Evolutionary conservation across 1,140 invertebrate genomes (phyloP), one percentile per base, ranked within the genome.

Genomic region (Diorhabda elongata): DNA sequence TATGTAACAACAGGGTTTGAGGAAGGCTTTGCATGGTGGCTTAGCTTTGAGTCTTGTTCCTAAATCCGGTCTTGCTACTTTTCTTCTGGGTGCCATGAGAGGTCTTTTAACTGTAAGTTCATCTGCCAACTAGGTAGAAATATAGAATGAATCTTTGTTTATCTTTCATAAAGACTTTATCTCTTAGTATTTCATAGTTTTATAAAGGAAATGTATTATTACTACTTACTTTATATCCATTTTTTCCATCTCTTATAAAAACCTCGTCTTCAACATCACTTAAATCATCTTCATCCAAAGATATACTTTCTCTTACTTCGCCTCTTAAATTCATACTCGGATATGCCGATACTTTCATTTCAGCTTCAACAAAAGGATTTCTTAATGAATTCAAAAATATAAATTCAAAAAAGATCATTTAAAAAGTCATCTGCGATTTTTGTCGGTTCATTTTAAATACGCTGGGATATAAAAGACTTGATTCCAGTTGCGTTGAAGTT

Each of bases 211-310:
- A 52, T 52, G 1, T 52, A 52, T 9, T 9, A 52, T 52, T 3
- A 7, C 26, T 42, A 62, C 61, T 44, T 75, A 80, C 76, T 72
- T 84, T 83, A 68, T 81, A 85, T 47, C 85, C 84, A 75, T 84
- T 87, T 80, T 86, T 85, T 6, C 89, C 89, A 83, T 91, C 89
- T 70, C 89, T 83, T 70, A 91, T 90, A 74, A 92, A 92, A 9
- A 92, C 90, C 77, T 90, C 89, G 78, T 92, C 90, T 75, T 92
- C 91, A 3, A 91, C 86, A 79, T 91, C 90, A 69, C 86, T 87
- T 11, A 86, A 71, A 75, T 88, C 87, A 58, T 88, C 87, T 57
- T 88, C 87, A 68, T 81, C 80, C 58, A 81, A 68, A 11, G 79
- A 80, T 11, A 81, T 76, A 69, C 79, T 81, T 71, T 81, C 80